phyloP scores from a whole-genome alignment of 1,140 invertebrate species.

The Ruditapes philippinarum region DNA sequence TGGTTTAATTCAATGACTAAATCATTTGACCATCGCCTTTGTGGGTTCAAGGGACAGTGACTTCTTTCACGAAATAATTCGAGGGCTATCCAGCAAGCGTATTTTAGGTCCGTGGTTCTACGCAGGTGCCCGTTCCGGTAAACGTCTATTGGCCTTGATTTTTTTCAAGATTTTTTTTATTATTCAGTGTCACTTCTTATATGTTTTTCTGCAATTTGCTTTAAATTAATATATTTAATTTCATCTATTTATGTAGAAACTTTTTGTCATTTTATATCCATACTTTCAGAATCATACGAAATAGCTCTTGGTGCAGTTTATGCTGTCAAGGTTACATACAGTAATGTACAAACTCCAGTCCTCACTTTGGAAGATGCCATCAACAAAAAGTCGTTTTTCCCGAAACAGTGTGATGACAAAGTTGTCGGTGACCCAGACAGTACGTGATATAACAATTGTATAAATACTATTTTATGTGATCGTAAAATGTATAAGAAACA shows the following conservation, averaged over 20 bases:
- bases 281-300: conserved; percentile 88
- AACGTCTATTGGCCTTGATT: too few relatives aligned
- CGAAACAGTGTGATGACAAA: conserved; percentile 68
- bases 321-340: conserved; percentile 90
- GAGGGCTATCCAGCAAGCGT: too few relatives aligned
- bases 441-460: conserved; percentile 63
- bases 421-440: conserved; percentile 75
- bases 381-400: conserved; percentile 74
- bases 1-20: too few relatives aligned
- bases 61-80: too few relatives aligned
- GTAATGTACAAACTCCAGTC: conserved; percentile 87
- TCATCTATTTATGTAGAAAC: background rate
- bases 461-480: too few relatives aligned
- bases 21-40: too few relatives aligned
- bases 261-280: background rate
- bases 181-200: background rate
- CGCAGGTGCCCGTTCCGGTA: too few relatives aligned
- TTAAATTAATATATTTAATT: too few relatives aligned
- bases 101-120: too few relatives aligned
- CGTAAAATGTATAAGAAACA: too few relatives aligned
- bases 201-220: background rate
- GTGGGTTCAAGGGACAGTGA: too few relatives aligned
- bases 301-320: conserved; percentile 89
- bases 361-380: conserved; percentile 85
- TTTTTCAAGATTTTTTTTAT: too few relatives aligned